Evolutionary conservation across 2,888 invertebrate genomes (phyloP), one percentile per base, ranked within the genome.

Genomic region (Gortyna flavago): DNA sequence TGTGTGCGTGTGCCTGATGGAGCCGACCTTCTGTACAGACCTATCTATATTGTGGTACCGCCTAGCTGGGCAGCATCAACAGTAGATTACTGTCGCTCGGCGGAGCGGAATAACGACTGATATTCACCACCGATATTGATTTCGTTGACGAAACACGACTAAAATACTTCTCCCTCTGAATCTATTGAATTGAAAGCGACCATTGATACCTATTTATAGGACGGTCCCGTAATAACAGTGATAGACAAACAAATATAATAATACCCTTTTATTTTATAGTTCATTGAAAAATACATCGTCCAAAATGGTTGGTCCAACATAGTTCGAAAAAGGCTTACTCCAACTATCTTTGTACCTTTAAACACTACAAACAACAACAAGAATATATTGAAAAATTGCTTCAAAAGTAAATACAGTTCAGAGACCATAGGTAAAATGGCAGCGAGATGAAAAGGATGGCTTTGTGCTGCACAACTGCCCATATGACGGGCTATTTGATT

Each of bases 381-480:
- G 8, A 59, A 67, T 29, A 65, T 64, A 57, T 21, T 44, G 21
- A 61, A 71, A 80, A 70, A 48, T 62, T 18, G 44, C 35, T 78
- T 77, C 38, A n/a, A 70, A 57, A 79, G 70, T 62, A 66, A 82
- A 74, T 71, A 64, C n/a, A 38, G n/a, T 61, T 68, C 68, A 29
- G n/a, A 59, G n/a, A n/a, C n/a, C n/a, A n/a, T n/a, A n/a, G n/a
- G n/a, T 29, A 84, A 77, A 85, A 77, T 85, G 72, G 44, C 21
- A 13, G 61, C 18, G 13, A 25, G 35, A 41, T 75, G 78, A 82
- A 72, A 75, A 75, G 78, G 62, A 66, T 69, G 54, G 65, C 74
- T 77, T 75, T 85, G 83, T 78, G 48, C 68, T 62, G 54, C 51
- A 44, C 74, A 70, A 38, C 68, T 62, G 54, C 51, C 51, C 74